Percentiles rank a stretch among this genome's conserved stretches.
Evolutionary conservation across 1,140 invertebrate species (phyloP).

Genomic region (Telenomus remus): DNA sequence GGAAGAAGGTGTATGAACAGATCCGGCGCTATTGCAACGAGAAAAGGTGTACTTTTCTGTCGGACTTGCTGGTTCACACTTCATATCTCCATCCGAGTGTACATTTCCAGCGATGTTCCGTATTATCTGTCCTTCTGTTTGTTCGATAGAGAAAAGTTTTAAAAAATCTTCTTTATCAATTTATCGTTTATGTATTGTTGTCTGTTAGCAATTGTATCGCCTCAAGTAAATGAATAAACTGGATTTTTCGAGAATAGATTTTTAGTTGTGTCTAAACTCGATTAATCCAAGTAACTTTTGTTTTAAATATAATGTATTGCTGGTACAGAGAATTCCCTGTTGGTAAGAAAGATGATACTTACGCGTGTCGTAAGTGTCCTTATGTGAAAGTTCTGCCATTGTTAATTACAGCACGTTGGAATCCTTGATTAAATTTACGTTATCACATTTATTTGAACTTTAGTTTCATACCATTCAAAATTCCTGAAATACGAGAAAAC

Average conservation of each 20-base stretch:
- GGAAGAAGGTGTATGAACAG: conserved; percentile 87
- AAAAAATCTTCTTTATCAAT: conserved; percentile 12
- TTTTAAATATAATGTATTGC: no score
- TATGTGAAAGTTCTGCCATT: conserved; percentile 45
- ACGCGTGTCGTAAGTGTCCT: conserved; percentile 42
- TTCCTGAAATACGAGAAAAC: conserved; percentile 1
- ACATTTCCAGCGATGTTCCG: conserved; percentile 28
- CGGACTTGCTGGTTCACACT: conserved; percentile 81
- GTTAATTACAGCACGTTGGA: conserved; percentile 3
- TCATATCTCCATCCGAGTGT: conserved; percentile 74
- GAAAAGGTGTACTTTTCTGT: conserved; percentile 83
- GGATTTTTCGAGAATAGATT: not conserved
- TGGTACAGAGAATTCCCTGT: no score
- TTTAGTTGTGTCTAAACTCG: no score
- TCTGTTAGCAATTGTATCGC: not conserved
- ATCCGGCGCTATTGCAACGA: conserved; percentile 88
- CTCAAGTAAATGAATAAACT: not conserved
- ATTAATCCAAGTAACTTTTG: no score
- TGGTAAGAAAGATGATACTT: conserved; percentile 2
- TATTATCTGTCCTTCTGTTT: conserved; percentile 23
- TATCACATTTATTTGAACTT: conserved; percentile 39
- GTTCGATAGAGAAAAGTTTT: not conserved
- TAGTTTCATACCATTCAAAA: conserved; percentile 10
- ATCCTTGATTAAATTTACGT: conserved; percentile 28
- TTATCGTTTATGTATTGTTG: not conserved